Percentiles rank a stretch among this genome's conserved stretches.
Evolutionary conservation across 2,113 vertebrate species (phyloP).

Genomic region (Formicarius rufipectus): DNA sequence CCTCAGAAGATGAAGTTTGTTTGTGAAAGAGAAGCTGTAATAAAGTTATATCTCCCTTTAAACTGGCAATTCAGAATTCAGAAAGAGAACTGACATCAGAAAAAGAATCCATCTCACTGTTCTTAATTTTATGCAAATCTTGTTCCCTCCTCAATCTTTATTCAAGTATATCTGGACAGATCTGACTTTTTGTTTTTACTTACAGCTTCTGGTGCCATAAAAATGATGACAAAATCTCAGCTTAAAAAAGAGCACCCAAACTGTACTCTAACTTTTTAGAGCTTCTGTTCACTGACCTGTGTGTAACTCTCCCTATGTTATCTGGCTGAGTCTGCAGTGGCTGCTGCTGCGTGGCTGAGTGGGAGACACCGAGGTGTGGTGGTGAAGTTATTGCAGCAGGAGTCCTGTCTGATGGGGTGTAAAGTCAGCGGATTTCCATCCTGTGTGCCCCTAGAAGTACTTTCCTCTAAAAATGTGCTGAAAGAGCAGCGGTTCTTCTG

Average conservation of each 20-base stretch:
- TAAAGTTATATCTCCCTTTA: not conserved
- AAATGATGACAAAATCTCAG: not conserved
- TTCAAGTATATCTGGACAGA: not conserved
- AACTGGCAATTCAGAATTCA: not conserved
- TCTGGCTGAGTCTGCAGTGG: not conserved
- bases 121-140: not conserved
- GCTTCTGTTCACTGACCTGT: not conserved
- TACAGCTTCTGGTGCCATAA: not conserved
- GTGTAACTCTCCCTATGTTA: not conserved
- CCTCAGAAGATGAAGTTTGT: not conserved
- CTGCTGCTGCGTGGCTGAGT: not conserved
- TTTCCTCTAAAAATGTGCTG: not conserved
- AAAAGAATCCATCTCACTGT: not conserved
- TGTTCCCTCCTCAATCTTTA: not conserved
- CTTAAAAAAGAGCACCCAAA: not conserved
- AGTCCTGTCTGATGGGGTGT: not conserved
- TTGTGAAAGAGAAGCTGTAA: not conserved
- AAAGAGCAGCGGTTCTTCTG: not conserved
- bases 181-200: not conserved
- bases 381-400: not conserved
- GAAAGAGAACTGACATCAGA: not conserved
- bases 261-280: not conserved
- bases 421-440: not conserved
- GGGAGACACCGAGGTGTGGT: not conserved
- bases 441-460: not conserved